Conservation (phyloP, 1,140 invertebrate genomes). For the Lutraria rhynchaena region DNA sequence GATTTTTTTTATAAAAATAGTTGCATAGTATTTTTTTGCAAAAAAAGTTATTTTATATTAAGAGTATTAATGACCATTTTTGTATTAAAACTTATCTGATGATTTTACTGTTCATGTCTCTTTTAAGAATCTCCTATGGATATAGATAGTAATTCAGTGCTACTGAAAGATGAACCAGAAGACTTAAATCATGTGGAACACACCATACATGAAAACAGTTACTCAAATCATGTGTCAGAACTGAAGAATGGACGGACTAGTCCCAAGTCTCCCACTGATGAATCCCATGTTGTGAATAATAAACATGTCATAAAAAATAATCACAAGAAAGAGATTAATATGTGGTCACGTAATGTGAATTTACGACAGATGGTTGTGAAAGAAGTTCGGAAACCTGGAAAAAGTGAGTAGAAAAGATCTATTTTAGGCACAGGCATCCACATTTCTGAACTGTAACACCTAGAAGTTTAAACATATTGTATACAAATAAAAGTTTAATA, state of each 20-base stretch:
- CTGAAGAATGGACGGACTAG: conserved; percentile 40
- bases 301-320: conserved; percentile 28
- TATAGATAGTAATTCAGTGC: not conserved
- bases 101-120: no score
- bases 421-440: no score
- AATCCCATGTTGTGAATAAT: conserved; percentile 41
- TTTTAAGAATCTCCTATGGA: conserved; percentile 16
- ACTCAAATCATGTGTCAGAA: conserved; percentile 34
- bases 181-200: conserved; percentile 35
- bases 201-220: conserved; percentile 10
- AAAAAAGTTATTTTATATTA: no score
- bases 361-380: conserved; percentile 38
- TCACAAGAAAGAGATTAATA: conserved; percentile 45
- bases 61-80: no score
- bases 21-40: no score
- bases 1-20: no score
- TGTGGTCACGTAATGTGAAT: conserved; percentile 37
- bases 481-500: no score
- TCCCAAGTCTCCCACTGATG: conserved; percentile 24
- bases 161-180: conserved; percentile 27
- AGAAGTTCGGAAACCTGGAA: conserved; percentile 51
- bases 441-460: no score
- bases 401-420: conserved; percentile 56
- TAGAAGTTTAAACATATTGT: no score
- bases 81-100: no score